Evolutionary conservation across 1,140 invertebrate species (phyloP).

Genomic region (Nephila pilipes): DNA sequence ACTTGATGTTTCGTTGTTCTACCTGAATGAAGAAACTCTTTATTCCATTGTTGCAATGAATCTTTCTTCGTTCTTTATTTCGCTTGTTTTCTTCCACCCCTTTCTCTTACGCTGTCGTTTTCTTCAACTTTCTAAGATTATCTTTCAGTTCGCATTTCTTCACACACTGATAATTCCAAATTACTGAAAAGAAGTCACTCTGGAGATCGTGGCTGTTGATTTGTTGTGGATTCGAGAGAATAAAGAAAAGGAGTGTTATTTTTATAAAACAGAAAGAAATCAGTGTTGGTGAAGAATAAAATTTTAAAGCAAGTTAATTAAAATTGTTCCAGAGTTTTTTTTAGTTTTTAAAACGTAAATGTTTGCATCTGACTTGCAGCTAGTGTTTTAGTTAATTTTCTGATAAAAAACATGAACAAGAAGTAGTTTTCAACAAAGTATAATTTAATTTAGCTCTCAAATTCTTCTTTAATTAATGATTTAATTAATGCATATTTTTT

Average conservation of each 20-base stretch:
- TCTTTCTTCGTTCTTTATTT: background rate
- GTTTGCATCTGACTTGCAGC: too few relatives aligned
- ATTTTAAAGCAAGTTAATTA: too few relatives aligned
- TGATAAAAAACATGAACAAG: too few relatives aligned
- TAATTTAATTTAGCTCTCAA: too few relatives aligned
- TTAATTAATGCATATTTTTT: too few relatives aligned
- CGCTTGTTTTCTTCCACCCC: background rate
- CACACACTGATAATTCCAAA: constrained; percentile 58
- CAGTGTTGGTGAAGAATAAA: too few relatives aligned
- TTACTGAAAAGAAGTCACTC: constrained; percentile 40
- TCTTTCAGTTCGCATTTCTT: constrained; percentile 52
- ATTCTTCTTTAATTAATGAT: too few relatives aligned
- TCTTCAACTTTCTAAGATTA: constrained; percentile 41
- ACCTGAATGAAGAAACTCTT: constrained; percentile 4
- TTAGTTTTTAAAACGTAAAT: too few relatives aligned
- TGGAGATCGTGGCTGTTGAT: background rate
- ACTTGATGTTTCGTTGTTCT: background rate
- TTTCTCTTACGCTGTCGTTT: background rate
- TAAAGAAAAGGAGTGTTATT: background rate
- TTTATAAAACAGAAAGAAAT: too few relatives aligned
- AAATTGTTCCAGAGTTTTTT: too few relatives aligned
- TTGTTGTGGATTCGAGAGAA: background rate
- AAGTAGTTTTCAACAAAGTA: too few relatives aligned
- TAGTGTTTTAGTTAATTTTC: too few relatives aligned
- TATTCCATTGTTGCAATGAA: background rate